Conservation (phyloP, 2,888 invertebrate species). For the Carterocephalus palaemon region DNA sequence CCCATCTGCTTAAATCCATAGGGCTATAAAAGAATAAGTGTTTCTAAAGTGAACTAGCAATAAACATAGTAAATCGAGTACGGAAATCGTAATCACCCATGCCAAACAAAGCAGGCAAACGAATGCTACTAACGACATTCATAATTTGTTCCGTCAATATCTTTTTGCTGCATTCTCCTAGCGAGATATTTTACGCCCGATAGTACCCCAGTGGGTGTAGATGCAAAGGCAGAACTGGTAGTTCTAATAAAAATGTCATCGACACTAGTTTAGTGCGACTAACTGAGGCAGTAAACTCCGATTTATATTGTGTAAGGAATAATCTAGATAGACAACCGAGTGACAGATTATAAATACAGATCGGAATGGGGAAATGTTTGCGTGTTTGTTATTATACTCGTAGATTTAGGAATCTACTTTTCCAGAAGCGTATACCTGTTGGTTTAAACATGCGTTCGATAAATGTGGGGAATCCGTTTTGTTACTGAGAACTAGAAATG, state of each 20-base stretch:
- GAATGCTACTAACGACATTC: conserved; percentile 16
- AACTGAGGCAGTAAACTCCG: conserved; percentile 10
- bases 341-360: background rate
- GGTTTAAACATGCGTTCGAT: too few relatives aligned
- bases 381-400: too few relatives aligned
- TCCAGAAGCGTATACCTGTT: too few relatives aligned
- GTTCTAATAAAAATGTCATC: conserved; percentile 21
- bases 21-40: too few relatives aligned
- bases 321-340: conserved; percentile 3
- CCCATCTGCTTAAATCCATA: too few relatives aligned
- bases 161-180: conserved; percentile 12
- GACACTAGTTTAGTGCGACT: conserved; percentile 15
- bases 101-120: conserved; percentile 8
- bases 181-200: conserved; percentile 18
- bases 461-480: too few relatives aligned
- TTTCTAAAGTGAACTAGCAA: too few relatives aligned
- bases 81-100: conserved; percentile 6
- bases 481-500: too few relatives aligned
- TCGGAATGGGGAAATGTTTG: background rate
- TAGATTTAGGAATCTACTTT: too few relatives aligned
- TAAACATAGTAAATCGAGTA: conserved; percentile 14
- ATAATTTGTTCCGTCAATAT: conserved; percentile 13
- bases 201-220: conserved; percentile 11
- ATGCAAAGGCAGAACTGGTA: conserved; percentile 15
- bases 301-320: conserved; percentile 12